Conservation (phyloP, 2,797 vertebrate species). For the Avahi laniger region DNA sequence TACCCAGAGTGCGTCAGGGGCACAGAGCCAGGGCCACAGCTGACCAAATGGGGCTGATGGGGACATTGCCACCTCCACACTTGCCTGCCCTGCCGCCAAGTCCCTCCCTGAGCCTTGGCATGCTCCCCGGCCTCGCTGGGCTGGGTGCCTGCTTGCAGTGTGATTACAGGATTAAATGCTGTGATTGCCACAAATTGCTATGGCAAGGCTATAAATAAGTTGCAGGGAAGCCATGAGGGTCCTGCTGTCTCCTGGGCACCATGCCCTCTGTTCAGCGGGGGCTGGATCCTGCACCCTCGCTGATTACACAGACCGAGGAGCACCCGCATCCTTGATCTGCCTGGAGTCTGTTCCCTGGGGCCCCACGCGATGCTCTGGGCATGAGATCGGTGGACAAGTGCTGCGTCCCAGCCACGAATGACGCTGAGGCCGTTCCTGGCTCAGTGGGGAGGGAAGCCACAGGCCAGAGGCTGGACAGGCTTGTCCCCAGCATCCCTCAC, state of each 20-base stretch:
- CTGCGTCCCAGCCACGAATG: not conserved
- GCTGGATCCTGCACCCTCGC: not conserved
- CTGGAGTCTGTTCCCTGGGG: not conserved
- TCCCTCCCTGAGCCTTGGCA: slow-evolving; percentile 57
- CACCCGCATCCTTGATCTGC: not conserved
- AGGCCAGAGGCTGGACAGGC: not conserved
- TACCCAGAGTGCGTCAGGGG: not conserved
- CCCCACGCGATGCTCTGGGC: not conserved
- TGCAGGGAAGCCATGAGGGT: slow-evolving; percentile 54
- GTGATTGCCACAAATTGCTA: slow-evolving; percentile 69
- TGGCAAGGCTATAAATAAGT: slow-evolving; percentile 65
- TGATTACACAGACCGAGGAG: not conserved
- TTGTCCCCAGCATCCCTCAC: not conserved
- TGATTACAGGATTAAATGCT: slow-evolving; percentile 71
- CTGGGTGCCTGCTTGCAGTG: slow-evolving; percentile 58
- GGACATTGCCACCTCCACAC: not conserved
- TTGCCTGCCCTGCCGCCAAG: not conserved
- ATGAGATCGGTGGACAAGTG: not conserved
- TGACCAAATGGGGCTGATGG: not conserved
- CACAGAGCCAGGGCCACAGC: not conserved
- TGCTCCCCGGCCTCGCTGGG: slow-evolving; percentile 15
- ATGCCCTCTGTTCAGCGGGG: not conserved
- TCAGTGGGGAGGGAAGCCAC: not conserved
- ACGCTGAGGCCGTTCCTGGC: not conserved
- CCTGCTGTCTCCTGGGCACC: slow-evolving; percentile 32